These are phyloP conservation scores for Rhyacophila brunnea DNA, from an alignment of 1,140 invertebrate genomes.

Conservation along the genomic window DNA sequence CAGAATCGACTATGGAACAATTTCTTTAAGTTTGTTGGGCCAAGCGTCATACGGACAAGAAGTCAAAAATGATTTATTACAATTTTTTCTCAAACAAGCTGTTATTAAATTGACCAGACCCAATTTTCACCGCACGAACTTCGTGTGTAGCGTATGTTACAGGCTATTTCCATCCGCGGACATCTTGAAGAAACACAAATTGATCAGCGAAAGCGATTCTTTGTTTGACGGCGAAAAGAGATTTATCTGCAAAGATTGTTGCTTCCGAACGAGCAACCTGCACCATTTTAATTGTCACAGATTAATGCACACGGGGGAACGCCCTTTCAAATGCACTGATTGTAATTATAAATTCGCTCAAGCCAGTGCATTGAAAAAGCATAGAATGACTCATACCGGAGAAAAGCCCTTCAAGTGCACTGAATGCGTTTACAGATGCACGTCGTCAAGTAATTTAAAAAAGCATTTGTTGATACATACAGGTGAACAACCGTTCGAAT, in stretches of 20 bases:
- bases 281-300: neutral
- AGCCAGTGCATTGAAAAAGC: neutral
- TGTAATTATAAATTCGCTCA: neutral
- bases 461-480: constrained; percentile 8
- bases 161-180: too few relatives aligned
- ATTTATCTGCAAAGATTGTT: constrained; percentile 5
- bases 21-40: too few relatives aligned
- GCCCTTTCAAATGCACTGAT: neutral
- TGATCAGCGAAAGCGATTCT: too few relatives aligned
- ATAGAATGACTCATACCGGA: neutral
- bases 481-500: neutral
- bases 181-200: too few relatives aligned
- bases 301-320: neutral
- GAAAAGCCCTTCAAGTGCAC: constrained; percentile 9
- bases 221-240: too few relatives aligned
- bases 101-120: too few relatives aligned
- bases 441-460: neutral
- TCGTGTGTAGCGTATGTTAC: too few relatives aligned
- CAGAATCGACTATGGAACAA: too few relatives aligned
- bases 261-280: neutral
- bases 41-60: too few relatives aligned
- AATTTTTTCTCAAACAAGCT: too few relatives aligned
- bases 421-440: constrained; percentile 1
- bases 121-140: too few relatives aligned
- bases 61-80: too few relatives aligned